These are phyloP conservation scores for Hyppa rectilinea DNA, from an alignment of 2,888 invertebrate genomes.

Conservation along the genomic window DNA sequence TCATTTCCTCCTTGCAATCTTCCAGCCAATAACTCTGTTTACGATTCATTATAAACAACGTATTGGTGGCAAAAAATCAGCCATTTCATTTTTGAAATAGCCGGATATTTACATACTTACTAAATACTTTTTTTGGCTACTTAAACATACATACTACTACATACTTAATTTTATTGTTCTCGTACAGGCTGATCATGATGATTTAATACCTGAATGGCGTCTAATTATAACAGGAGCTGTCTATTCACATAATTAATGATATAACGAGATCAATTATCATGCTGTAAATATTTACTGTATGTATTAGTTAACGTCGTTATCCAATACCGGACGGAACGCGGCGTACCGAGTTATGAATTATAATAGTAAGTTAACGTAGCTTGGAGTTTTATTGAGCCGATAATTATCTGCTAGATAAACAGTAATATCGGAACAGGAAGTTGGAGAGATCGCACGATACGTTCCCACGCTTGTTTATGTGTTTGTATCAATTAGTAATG, in stretches of 20 bases:
- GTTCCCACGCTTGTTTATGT: slow-evolving; percentile 33
- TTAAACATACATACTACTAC: no score
- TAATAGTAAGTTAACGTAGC: slow-evolving; percentile 17
- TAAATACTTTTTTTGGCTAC: no score
- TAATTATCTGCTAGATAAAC: slow-evolving; percentile 31
- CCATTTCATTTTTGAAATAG: no score
- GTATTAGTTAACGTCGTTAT: slow-evolving; percentile 48
- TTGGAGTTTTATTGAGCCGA: slow-evolving; percentile 28
- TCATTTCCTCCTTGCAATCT: no score
- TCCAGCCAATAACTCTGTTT: no score
- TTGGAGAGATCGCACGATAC: slow-evolving; percentile 32
- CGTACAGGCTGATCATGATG: no score
- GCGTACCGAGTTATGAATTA: slow-evolving; percentile 45
- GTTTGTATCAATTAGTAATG: slow-evolving; percentile 16
- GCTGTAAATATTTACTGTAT: slow-evolving; percentile 7
- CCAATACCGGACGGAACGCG: slow-evolving; percentile 62
- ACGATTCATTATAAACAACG: no score
- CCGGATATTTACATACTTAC: no score
- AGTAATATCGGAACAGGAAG: slow-evolving; percentile 54
- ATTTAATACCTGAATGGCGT: neutral
- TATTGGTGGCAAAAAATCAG: no score
- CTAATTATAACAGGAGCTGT: neutral
- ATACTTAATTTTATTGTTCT: no score
- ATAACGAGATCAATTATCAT: slow-evolving; percentile 21
- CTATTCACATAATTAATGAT: neutral